These are phyloP conservation scores for Carposina sasakii DNA, from an alignment of 1,140 invertebrate species.

Conservation along the genomic window DNA sequence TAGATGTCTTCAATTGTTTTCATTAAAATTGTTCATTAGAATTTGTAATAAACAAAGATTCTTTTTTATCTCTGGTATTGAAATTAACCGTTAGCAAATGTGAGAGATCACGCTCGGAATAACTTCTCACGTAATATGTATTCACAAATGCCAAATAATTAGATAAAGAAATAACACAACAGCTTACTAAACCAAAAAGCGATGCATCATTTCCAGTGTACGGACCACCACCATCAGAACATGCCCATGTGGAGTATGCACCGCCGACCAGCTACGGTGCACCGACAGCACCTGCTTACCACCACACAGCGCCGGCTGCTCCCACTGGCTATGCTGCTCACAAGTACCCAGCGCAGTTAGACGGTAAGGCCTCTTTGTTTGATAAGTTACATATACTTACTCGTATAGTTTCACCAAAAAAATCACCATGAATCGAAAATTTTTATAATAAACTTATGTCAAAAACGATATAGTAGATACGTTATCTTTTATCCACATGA, in stretches of 20 bases:
- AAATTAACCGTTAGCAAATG: too few species aligned
- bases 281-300: constrained; percentile 47
- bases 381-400: background rate
- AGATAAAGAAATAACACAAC: too few species aligned
- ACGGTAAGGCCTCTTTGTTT: constrained; percentile 43
- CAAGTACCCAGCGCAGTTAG: constrained; percentile 53
- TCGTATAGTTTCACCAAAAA: background rate
- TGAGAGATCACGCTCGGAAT: too few species aligned
- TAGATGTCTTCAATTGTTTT: too few species aligned
- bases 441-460: background rate
- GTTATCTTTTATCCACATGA: too few species aligned
- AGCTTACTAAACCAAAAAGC: too few species aligned
- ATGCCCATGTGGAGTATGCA: constrained; percentile 39
- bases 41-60: too few species aligned
- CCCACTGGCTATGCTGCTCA: constrained; percentile 51
- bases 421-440: background rate
- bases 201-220: constrained; percentile 56
- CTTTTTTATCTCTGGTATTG: too few species aligned
- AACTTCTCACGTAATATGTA: too few species aligned
- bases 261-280: constrained; percentile 46
- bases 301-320: constrained; percentile 37
- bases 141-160: too few species aligned
- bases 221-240: constrained; percentile 44
- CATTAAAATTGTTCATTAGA: too few species aligned
- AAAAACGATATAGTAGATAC: too few species aligned